Evolutionary conservation across 2,888 invertebrate genomes (phyloP).

Genomic region (Amiota communis): DNA sequence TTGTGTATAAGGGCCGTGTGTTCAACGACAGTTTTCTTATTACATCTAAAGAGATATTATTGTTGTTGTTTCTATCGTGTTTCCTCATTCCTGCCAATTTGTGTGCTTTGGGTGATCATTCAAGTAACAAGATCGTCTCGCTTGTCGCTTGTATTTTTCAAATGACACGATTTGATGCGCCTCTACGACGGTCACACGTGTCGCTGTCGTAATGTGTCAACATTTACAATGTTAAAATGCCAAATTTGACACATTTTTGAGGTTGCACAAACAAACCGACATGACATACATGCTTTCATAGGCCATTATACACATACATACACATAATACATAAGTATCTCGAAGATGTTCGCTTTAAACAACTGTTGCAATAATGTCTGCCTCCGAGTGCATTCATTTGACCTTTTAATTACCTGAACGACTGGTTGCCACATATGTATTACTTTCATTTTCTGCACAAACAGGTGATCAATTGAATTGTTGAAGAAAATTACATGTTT

Average conservation of each 20-base stretch:
- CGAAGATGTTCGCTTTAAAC: slow-evolving; percentile 12
- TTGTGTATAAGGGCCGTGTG: too few relatives aligned
- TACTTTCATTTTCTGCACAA: slow-evolving; percentile 51
- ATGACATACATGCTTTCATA: slow-evolving; percentile 35
- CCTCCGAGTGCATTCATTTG: slow-evolving; percentile 56
- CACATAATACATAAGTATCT: background rate
- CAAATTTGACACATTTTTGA: slow-evolving; percentile 65
- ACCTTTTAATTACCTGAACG: slow-evolving; percentile 57
- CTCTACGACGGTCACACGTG: slow-evolving; percentile 14
- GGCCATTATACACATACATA: background rate
- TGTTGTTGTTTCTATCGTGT: background rate
- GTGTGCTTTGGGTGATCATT: slow-evolving; percentile 57
- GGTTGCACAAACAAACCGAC: slow-evolving; percentile 37
- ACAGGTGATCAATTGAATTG: slow-evolving; percentile 43
- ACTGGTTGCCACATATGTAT: slow-evolving; percentile 51
- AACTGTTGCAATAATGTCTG: slow-evolving; percentile 28
- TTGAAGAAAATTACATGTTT: slow-evolving; percentile 52
- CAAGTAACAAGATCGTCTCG: slow-evolving; percentile 65
- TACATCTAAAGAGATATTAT: too few relatives aligned
- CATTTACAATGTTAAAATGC: slow-evolving; percentile 72
- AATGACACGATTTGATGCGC: slow-evolving; percentile 2
- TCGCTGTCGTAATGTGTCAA: slow-evolving; percentile 72
- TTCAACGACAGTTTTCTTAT: too few relatives aligned
- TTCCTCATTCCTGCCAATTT: slow-evolving; percentile 64
- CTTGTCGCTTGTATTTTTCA: slow-evolving; percentile 18